phyloP scores from a whole-genome alignment of 2,113 vertebrate species.

The Dendropsophus ebraccatus region DNA sequence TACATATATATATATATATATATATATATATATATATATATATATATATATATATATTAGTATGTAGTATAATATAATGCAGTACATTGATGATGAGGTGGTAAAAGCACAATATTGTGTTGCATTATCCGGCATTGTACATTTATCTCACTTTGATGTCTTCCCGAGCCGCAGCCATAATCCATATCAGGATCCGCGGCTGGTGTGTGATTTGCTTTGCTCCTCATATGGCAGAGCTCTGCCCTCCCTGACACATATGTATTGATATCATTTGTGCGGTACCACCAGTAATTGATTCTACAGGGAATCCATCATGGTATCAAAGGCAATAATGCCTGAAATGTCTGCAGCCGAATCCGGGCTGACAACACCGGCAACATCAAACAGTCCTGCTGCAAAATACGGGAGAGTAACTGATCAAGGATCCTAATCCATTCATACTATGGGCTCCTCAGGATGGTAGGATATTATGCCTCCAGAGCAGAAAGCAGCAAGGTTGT shows the following conservation, averaged over 20 bases:
- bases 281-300: conserved; percentile 17
- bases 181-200: background rate
- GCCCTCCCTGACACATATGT: background rate
- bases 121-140: background rate
- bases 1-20: background rate
- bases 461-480: too few species aligned
- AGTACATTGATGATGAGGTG: background rate
- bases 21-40: background rate
- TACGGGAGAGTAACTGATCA: background rate
- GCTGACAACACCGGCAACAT: background rate
- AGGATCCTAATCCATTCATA: too few species aligned
- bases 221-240: too few species aligned
- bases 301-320: conserved; percentile 11
- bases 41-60: background rate
- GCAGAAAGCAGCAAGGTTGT: too few species aligned
- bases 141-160: conserved; percentile 15
- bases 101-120: background rate
- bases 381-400: background rate
- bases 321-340: background rate
- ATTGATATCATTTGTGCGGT: background rate
- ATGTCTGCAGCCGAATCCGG: background rate
- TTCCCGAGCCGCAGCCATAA: background rate
- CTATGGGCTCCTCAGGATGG: too few species aligned
- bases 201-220: background rate
- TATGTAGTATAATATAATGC: background rate